Percentiles rank a stretch among this genome's conserved stretches.
Evolutionary conservation across 2,113 vertebrate species (phyloP).

Genomic region (Ammodytes marinus): DNA sequence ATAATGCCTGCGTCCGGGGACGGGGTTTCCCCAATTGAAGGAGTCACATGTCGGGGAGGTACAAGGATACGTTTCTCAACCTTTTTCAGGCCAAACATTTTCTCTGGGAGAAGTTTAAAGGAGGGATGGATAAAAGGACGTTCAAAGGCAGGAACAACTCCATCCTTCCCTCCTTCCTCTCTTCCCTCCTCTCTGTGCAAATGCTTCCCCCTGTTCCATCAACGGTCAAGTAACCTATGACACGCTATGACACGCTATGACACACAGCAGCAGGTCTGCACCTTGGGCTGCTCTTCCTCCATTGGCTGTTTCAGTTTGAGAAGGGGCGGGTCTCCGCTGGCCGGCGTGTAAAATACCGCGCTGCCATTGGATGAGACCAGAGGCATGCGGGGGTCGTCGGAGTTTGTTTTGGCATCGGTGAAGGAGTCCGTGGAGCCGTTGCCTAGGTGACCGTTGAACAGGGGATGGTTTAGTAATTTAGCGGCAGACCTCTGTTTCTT

Average conservation of each 20-base stretch:
- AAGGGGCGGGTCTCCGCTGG: slow-evolving; percentile 95
- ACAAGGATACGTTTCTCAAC: not conserved
- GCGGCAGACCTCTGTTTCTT: slow-evolving; percentile 95
- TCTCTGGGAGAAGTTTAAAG: slow-evolving; percentile 27
- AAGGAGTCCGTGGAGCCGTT: slow-evolving; percentile 84
- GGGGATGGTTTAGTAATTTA: slow-evolving; percentile 91
- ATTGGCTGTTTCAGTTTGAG: slow-evolving; percentile 94
- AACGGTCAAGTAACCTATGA: slow-evolving; percentile 11
- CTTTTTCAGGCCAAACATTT: slow-evolving; percentile 5
- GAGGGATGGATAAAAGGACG: slow-evolving; percentile 19
- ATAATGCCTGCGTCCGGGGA: slow-evolving; percentile 6
- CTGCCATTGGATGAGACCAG: slow-evolving; percentile 93
- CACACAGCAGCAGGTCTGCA: slow-evolving; percentile 92
- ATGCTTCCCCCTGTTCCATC: slow-evolving; percentile 20
- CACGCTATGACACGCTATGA: slow-evolving; percentile 81
- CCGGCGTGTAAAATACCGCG: slow-evolving; percentile 92
- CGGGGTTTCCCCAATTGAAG: not conserved
- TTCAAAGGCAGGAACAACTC: slow-evolving; percentile 21
- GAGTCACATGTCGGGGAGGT: slow-evolving; percentile 23
- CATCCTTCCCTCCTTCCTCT: slow-evolving; percentile 40
- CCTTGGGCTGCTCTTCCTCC: slow-evolving; percentile 92
- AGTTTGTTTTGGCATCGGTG: slow-evolving; percentile 78
- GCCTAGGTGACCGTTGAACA: slow-evolving; percentile 92
- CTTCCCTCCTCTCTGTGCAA: slow-evolving; percentile 35
- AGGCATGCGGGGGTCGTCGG: slow-evolving; percentile 91